Evolutionary conservation across 2,888 invertebrate genomes (phyloP).

Genomic region (Hipparchia semele): DNA sequence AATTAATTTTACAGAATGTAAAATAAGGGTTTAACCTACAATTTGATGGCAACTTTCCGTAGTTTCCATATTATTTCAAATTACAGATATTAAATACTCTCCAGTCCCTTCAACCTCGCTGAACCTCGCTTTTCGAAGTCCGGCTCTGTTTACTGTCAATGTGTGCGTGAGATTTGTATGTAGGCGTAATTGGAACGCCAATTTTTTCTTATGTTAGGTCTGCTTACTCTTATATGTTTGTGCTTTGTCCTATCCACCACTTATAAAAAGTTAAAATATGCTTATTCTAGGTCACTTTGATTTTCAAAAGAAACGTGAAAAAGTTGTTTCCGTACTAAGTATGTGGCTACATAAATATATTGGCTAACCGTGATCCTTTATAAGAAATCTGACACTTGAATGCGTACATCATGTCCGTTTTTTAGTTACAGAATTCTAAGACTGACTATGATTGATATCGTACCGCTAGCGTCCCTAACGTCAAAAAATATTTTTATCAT

Average conservation of each 20-base stretch:
- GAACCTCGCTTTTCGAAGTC: too few relatives aligned
- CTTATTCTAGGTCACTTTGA: constrained; percentile 28
- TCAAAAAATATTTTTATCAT: background rate
- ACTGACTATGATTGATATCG: background rate
- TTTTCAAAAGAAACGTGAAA: constrained; percentile 27
- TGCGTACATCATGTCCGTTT: background rate
- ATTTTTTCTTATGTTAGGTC: too few relatives aligned
- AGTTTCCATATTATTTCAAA: too few relatives aligned
- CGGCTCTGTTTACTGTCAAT: too few relatives aligned
- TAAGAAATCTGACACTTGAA: background rate
- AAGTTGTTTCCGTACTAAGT: constrained; percentile 4
- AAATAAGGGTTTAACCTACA: too few relatives aligned
- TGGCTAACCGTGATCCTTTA: background rate
- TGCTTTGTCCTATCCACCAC: background rate
- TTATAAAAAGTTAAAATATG: background rate
- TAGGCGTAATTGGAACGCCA: too few relatives aligned
- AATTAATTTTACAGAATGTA: too few relatives aligned
- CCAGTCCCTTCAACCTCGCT: too few relatives aligned
- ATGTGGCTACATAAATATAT: background rate
- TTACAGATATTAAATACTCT: too few relatives aligned
- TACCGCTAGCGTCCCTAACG: background rate
- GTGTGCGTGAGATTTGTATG: too few relatives aligned
- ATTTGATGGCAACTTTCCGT: too few relatives aligned
- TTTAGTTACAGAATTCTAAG: background rate
- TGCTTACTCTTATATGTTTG: background rate